These are phyloP conservation scores for Drosophila paulistorum DNA, from an alignment of 1,140 invertebrate genomes.

Conservation along the genomic window DNA sequence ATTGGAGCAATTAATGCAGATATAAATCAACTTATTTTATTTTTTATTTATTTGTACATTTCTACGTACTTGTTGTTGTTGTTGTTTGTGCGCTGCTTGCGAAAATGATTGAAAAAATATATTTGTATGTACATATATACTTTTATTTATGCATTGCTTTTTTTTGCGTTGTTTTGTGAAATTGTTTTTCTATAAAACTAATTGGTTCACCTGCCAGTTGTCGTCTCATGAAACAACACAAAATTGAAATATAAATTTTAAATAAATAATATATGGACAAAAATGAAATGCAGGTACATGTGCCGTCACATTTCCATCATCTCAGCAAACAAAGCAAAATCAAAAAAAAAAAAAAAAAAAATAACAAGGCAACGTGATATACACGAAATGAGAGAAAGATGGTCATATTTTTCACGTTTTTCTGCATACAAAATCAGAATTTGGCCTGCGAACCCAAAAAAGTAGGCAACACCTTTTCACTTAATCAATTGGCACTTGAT, in stretches of 20 bases:
- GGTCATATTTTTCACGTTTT: constrained; percentile 23
- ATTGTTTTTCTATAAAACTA: constrained; percentile 49
- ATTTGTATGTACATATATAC: no score
- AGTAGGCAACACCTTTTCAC: constrained; percentile 9
- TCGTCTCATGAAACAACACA: constrained; percentile 53
- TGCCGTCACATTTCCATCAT: constrained; percentile 2
- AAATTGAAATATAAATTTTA: constrained; percentile 46
- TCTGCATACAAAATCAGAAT: constrained; percentile 17
- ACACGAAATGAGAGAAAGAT: constrained; percentile 36
- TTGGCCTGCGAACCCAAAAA: constrained; percentile 2
- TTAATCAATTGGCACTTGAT: constrained; percentile 9
- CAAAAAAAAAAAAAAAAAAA: constrained; percentile 14
- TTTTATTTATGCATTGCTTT: constrained; percentile 14
- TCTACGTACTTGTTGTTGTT: not conserved
- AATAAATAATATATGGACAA: constrained; percentile 44
- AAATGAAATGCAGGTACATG: constrained; percentile 56
- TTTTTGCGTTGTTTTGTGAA: constrained; percentile 15
- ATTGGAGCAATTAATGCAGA: constrained; percentile 57
- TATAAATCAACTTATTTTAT: constrained; percentile 52
- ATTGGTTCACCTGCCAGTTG: constrained; percentile 61
- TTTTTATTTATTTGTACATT: not conserved
- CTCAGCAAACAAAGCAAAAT: constrained; percentile 9
- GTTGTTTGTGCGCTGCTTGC: constrained; percentile 25
- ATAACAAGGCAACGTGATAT: not conserved
- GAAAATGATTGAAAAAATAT: constrained; percentile 42